Base-by-base conservation (phyloP, 2,113 vertebrate species). In the Thomomys bottae region DNA sequence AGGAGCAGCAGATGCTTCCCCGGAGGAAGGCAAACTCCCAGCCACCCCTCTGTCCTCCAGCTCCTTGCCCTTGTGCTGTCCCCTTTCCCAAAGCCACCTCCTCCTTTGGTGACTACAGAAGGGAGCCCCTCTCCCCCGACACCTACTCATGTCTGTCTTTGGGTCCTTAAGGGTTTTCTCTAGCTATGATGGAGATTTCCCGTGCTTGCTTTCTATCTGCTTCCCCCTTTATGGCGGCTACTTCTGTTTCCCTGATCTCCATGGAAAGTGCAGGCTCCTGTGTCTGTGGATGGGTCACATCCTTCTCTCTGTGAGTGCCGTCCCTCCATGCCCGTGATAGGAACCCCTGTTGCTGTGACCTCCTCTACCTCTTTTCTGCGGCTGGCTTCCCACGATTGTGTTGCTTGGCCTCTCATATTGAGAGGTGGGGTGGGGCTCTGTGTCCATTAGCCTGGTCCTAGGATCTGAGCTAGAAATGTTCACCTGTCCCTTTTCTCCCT, bases 111-210 rank as follows among this genome's bases (percentile, higher is more conserved):
- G 40, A 72, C 61, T 45, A 23, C 59, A 61, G 54, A 34, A 72
- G 12, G 10, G 75, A 30, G 81, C 45, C 15, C 70, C 82, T 57
- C 63, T 77, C 54, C 59, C 6, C 24, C 24, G 6, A 84, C 61
- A 80, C 90, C 59, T 17, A 32, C 79, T 83, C 70, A 42, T 79
- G 80, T 78, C 30, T 79, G 80, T 78, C 30, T 11, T 0, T 28
- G 24, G 36, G 54, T 57, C 90, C 68, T 59, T 9, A 42, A 80
- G 83, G 81, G 49, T 12, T 70, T 88, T 90, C 83, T 87, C 42
- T 76, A 0, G 54, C 64, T 20, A 10, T 40, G 40, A n/a, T n/a
- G 12, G 54, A 94, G 59, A 90, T 71, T 76, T 57, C 34, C 45
- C 34, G 21, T 24, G 20, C 76, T 78, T 6, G 24, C 38, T 64